Evolutionary conservation across 2,888 invertebrate species (phyloP).

Genomic region (Rhyacophila evoluta): DNA sequence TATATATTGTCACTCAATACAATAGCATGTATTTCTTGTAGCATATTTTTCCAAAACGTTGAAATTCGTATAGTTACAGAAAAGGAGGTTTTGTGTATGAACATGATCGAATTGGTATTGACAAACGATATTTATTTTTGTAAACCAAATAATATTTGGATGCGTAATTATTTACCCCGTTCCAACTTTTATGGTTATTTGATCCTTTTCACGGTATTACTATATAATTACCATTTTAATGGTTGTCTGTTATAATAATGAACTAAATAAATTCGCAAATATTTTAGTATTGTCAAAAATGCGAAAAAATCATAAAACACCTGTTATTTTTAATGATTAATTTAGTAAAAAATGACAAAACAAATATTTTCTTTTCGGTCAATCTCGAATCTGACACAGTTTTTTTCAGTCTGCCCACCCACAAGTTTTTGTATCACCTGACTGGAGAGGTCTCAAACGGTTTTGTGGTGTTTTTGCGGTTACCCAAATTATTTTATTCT

Average conservation of each 20-base stretch:
- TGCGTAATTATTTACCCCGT: too few species aligned
- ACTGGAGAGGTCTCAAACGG: not conserved
- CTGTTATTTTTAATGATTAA: not conserved
- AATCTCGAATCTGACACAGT: not conserved
- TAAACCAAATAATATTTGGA: too few species aligned
- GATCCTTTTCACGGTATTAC: too few species aligned
- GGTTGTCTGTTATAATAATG: not conserved
- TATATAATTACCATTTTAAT: not conserved
- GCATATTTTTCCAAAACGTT: too few species aligned
- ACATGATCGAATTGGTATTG: too few species aligned
- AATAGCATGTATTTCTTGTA: too few species aligned
- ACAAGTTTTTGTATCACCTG: not conserved
- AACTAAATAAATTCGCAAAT: not conserved
- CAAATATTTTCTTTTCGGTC: not conserved
- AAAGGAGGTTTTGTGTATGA: too few species aligned
- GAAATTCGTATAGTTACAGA: too few species aligned
- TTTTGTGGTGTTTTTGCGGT: not conserved
- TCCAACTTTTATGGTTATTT: too few species aligned
- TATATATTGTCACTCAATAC: too few species aligned
- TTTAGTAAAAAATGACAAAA: not conserved
- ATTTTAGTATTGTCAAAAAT: not conserved
- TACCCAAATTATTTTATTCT: not conserved
- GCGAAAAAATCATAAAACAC: not conserved
- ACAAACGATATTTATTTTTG: too few species aligned
- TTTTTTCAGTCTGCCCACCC: not conserved